phyloP scores from a whole-genome alignment of 2,888 invertebrate species.

The Julus scanicus region DNA sequence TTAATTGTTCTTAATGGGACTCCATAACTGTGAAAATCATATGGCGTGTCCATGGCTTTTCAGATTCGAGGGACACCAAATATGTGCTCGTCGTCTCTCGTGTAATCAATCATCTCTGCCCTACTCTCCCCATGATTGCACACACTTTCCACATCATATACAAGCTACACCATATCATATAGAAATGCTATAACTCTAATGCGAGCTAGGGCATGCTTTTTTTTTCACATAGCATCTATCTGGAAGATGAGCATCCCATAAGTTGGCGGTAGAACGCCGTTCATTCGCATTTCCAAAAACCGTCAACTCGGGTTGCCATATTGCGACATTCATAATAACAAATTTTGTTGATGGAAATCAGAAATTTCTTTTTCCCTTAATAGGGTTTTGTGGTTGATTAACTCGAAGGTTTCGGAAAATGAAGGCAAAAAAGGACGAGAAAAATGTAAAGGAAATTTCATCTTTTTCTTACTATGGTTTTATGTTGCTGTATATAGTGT shows the following conservation, averaged over 20 bases:
- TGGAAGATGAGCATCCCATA: not conserved
- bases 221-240: not conserved
- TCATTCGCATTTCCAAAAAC: not conserved
- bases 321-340: slow-evolving; percentile 13
- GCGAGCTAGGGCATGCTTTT: not conserved
- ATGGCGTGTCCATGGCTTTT: slow-evolving; percentile 54
- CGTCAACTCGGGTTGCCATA: slow-evolving; percentile 6
- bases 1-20: slow-evolving; percentile 54
- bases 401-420: not conserved
- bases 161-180: slow-evolving; percentile 12
- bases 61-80: slow-evolving; percentile 48
- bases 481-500: not conserved
- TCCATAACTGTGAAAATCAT: slow-evolving; percentile 55
- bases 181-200: slow-evolving; percentile 17
- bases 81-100: slow-evolving; percentile 51
- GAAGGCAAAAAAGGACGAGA: not conserved
- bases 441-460: not conserved
- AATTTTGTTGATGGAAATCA: slow-evolving; percentile 28
- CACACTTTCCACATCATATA: slow-evolving; percentile 45
- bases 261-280: not conserved
- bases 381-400: slow-evolving; percentile 45
- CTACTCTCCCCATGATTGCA: slow-evolving; percentile 40
- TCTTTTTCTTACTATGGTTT: not conserved
- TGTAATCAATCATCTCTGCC: slow-evolving; percentile 52
- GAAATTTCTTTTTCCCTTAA: slow-evolving; percentile 13